Percentiles rank a stretch among this genome's conserved stretches.
phyloP scores from a whole-genome alignment of 2,113 vertebrate species.

The Boulengeromyrus knoepffleri region DNA sequence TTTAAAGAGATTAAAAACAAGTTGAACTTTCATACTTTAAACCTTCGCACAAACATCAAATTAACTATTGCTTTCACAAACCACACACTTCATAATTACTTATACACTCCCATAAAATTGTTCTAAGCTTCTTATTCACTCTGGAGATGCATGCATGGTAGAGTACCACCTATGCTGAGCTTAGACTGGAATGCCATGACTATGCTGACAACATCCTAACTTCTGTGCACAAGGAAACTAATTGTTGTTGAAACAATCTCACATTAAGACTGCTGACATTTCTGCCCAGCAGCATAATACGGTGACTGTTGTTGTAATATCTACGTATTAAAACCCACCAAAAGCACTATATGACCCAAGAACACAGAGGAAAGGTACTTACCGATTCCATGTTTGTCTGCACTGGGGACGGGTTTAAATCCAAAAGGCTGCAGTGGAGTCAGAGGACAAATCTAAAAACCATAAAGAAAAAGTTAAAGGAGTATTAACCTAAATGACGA shows the following conservation, averaged over 20 bases:
- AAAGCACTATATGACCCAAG: not conserved
- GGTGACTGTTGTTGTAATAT: not conserved
- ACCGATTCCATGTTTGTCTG: constrained; percentile 89
- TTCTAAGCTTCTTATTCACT: not conserved
- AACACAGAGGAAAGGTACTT: constrained; percentile 46
- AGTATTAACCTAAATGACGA: not conserved
- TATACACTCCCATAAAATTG: not conserved
- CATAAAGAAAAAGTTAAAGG: constrained; percentile 26
- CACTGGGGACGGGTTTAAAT: constrained; percentile 67
- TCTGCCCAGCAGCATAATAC: not conserved
- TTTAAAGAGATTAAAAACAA: not conserved
- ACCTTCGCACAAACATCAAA: not conserved
- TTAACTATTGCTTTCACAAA: not conserved
- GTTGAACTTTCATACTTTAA: not conserved
- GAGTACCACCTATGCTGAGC: not conserved
- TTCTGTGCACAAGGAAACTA: not conserved
- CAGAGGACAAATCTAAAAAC: constrained; percentile 62
- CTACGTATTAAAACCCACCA: not conserved
- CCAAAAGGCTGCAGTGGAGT: constrained; percentile 56
- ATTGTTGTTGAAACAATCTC: not conserved
- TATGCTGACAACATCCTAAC: not conserved
- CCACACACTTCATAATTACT: not conserved
- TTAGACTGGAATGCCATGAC: not conserved
- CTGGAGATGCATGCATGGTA: not conserved
- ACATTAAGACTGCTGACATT: not conserved